Evolutionary conservation across 1,140 invertebrate genomes (phyloP).

Genomic region (Procambarus virginalis): DNA sequence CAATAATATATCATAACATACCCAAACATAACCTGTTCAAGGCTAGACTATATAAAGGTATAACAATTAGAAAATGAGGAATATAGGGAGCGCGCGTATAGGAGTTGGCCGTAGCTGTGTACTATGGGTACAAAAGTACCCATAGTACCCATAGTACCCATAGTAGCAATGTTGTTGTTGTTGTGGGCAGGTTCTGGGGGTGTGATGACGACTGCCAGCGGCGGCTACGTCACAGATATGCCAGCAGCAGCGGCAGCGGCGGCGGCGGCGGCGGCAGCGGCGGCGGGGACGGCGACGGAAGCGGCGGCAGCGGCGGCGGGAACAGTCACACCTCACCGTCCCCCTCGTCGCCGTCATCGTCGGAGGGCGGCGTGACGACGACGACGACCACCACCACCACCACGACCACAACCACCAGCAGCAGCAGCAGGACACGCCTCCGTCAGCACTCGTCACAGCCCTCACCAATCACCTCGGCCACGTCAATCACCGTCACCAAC

Average conservation of each 20-base stretch:
- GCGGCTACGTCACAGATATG: neutral
- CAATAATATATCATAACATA: too few species aligned
- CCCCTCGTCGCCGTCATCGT: neutral
- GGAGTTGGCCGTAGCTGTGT: too few species aligned
- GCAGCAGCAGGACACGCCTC: neutral
- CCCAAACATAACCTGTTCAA: too few species aligned
- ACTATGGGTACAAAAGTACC: too few species aligned
- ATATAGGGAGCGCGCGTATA: too few species aligned
- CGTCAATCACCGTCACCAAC: neutral
- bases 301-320: neutral
- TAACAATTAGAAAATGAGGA: too few species aligned
- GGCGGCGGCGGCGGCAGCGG: neutral
- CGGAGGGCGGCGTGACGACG: neutral
- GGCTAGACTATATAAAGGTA: too few species aligned
- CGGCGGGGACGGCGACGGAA: neutral
- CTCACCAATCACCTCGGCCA: neutral
- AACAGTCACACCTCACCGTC: neutral
- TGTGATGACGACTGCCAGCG: constrained; percentile 1
- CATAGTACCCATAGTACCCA: too few species aligned
- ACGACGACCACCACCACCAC: neutral
- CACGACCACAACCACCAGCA: neutral
- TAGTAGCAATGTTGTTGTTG: neutral
- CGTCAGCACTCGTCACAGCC: neutral
- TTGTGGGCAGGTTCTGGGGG: neutral
- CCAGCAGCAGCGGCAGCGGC: neutral